Evolutionary conservation across 2,113 vertebrate species (phyloP).

Genomic region (Halcyon malimbica): DNA sequence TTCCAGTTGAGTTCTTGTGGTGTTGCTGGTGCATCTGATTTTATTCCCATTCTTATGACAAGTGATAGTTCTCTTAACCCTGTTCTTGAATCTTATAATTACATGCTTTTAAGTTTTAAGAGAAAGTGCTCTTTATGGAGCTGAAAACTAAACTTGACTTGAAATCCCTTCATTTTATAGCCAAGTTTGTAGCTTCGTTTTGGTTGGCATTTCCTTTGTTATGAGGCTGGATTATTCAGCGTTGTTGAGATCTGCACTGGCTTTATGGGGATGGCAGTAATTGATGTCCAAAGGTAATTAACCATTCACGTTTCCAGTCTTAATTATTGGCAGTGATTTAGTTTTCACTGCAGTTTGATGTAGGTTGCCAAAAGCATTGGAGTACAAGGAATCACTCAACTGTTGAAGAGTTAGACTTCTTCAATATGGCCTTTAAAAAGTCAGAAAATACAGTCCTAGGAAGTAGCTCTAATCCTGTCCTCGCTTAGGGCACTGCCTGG

Average conservation of each 20-base stretch:
- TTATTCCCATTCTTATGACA: neutral
- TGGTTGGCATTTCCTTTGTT: neutral
- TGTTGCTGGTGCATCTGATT: neutral
- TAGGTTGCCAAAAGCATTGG: neutral
- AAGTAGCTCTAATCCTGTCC: neutral
- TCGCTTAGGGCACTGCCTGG: rapidly evolving
- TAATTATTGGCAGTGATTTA: neutral
- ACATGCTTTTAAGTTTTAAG: neutral
- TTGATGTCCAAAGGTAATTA: neutral
- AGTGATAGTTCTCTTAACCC: neutral
- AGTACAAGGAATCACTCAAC: neutral
- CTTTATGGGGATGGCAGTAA: neutral
- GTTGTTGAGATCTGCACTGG: neutral
- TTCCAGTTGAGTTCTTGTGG: neutral
- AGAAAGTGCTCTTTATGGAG: neutral
- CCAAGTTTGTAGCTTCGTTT: neutral
- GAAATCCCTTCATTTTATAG: neutral
- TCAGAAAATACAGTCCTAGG: rapidly evolving
- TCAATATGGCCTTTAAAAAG: neutral
- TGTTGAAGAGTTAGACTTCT: neutral
- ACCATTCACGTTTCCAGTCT: neutral
- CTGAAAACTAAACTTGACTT: neutral
- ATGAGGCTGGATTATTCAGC: neutral
- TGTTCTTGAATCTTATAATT: neutral
- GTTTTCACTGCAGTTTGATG: neutral